Evolutionary conservation across 2,888 invertebrate genomes (phyloP), one percentile per base, ranked within the genome.

Genomic region (Lacanobia oleracea): DNA sequence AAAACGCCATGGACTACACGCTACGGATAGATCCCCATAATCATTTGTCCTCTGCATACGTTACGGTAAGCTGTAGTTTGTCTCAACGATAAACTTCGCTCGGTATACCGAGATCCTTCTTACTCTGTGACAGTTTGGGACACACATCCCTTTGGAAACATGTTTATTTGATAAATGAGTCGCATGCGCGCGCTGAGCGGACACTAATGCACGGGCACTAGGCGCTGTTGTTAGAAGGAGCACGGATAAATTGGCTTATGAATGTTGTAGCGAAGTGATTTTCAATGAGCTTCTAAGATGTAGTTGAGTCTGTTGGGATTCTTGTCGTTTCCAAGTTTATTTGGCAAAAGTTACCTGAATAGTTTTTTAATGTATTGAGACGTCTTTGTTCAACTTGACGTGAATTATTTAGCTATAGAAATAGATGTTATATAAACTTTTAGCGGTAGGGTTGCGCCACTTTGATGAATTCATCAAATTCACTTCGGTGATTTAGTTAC

Each of bases 161-260:
- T 82, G 72, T 86, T 86, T 86, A 82, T 85, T 80, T 85, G 84
- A 85, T 84, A 86, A 86, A 85, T 86, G 63, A 82, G 77, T 54
- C 61, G 62, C 66, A 59, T 57, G 66, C 43, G 74, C 33, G 33
- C 63, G 54, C 64, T 56, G 80, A 67, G 51, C 51, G 61, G 84
- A 76, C 78, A 72, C 65, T 80, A 77, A 86, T 80, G 63, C 65
- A 65, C 62, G 72, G 69, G 73, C 72, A 76, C 73, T 72, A 73
- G 69, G 45, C 57, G 54, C 53, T 67, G 65, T 73, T 73, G 67
- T 72, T 67, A 54, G 60, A 59, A 59, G 54, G 53, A 67, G 69
- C 37, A 57, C 54, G 54, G 67, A 75, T 67, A 81, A 81, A 81
- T 79, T 76, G 79, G 67, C 78, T 72, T 76, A 75, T 82, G 69